These are phyloP conservation scores for Artibeus lituratus DNA, from an alignment of 2,797 vertebrate genomes.

Conservation along the genomic window DNA sequence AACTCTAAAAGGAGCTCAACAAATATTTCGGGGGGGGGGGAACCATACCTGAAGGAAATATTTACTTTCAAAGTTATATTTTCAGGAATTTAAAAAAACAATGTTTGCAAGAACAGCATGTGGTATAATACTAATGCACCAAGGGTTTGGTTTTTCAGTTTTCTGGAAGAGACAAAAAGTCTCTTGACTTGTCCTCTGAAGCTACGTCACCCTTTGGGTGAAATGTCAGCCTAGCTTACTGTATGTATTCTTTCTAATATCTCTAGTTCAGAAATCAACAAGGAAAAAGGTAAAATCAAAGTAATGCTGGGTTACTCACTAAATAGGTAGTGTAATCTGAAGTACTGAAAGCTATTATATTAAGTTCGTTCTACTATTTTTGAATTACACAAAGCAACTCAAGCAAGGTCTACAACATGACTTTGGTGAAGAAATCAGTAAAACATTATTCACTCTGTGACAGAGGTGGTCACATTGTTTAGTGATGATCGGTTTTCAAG, in stretches of 20 bases:
- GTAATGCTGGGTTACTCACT: background rate
- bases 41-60: background rate
- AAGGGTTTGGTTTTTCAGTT: background rate
- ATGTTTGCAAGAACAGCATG: background rate
- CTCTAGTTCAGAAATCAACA: background rate
- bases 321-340: background rate
- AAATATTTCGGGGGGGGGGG: background rate
- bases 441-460: background rate
- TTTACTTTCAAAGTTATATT: background rate
- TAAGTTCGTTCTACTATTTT: background rate
- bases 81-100: background rate
- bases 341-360: background rate
- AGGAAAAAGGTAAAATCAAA: background rate
- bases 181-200: background rate
- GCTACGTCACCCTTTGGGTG: background rate
- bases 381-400: background rate
- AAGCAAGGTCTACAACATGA: background rate
- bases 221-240: background rate
- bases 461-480: background rate
- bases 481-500: background rate
- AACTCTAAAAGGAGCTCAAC: background rate
- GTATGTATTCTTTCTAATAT: background rate
- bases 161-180: background rate
- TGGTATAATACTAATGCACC: background rate
- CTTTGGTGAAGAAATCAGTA: background rate